phyloP scores from a whole-genome alignment of 2,888 invertebrate genomes.

The Ophioninae sp. region DNA sequence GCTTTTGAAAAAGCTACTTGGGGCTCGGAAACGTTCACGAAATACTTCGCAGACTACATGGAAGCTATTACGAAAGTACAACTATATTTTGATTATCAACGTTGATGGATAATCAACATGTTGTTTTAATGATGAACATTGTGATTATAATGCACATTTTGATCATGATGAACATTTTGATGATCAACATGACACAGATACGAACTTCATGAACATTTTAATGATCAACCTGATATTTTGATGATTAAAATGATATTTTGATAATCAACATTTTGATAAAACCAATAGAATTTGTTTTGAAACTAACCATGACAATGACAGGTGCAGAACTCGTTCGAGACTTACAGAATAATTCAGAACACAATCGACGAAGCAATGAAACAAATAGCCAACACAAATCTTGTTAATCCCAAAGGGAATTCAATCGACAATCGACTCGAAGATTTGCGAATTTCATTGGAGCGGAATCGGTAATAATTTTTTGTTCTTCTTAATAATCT shows the following conservation, averaged over 20 bases:
- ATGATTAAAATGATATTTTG: background rate
- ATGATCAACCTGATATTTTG: no score
- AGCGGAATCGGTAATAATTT: slow-evolving; percentile 36
- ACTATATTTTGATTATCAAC: background rate
- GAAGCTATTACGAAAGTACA: slow-evolving; percentile 25
- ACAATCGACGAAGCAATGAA: slow-evolving; percentile 87
- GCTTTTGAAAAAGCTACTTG: slow-evolving; percentile 87
- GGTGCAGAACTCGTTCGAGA: slow-evolving; percentile 76
- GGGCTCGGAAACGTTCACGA: slow-evolving; percentile 86
- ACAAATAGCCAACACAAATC: slow-evolving; percentile 82
- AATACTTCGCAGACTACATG: slow-evolving; percentile 85
- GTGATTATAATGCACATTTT: no score
- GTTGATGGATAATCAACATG: no score
- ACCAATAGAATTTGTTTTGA: background rate
- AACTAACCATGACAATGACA: slow-evolving; percentile 82
- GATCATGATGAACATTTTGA: no score
- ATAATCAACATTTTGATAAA: background rate
- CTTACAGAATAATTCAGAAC: slow-evolving; percentile 90
- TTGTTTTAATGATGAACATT: no score
- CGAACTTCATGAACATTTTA: no score
- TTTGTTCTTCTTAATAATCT: background rate
- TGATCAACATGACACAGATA: no score
- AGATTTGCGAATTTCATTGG: slow-evolving; percentile 33
- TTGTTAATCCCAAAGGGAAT: slow-evolving; percentile 19
- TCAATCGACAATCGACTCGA: slow-evolving; percentile 33